These are phyloP conservation scores for Doryteuthis pealeii DNA, from an alignment of 1,140 invertebrate genomes.

Conservation along the genomic window DNA sequence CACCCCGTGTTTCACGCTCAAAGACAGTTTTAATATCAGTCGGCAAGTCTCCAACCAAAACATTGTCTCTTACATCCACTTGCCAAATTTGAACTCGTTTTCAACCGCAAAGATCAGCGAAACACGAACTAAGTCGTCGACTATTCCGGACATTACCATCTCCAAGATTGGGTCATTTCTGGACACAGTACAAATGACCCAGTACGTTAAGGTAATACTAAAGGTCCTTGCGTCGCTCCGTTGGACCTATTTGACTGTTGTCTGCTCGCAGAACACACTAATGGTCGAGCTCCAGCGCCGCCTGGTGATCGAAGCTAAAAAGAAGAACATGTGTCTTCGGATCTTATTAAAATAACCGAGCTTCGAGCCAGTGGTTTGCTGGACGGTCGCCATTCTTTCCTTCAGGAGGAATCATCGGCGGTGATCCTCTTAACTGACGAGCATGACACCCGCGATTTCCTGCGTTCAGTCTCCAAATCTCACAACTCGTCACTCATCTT, in stretches of 20 bases:
- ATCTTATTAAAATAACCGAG: conserved; percentile 1
- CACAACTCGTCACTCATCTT: neutral
- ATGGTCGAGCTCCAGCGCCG: neutral
- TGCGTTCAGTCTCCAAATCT: neutral
- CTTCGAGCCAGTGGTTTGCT: neutral
- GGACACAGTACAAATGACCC: neutral
- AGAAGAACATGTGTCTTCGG: conserved; percentile 13
- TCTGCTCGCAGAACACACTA: conserved; percentile 10
- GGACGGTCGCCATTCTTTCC: neutral
- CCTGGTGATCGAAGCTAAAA: neutral
- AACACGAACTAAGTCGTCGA: neutral
- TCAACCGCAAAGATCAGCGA: neutral
- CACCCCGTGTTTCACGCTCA: neutral
- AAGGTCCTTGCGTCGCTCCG: neutral
- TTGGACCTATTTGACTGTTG: conserved; percentile 25
- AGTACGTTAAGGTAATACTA: neutral
- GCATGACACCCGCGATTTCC: conserved; percentile 6
- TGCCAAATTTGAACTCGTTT: neutral
- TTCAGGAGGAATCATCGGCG: neutral
- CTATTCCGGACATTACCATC: neutral
- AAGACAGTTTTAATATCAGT: neutral
- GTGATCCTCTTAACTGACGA: conserved; percentile 16
- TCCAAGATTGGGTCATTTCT: neutral
- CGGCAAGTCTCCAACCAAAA: neutral
- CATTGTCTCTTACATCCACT: neutral